Evolutionary conservation across 2,888 invertebrate species (phyloP), one percentile per base, ranked within the genome.

Genomic region (Calameuta pallipes): DNA sequence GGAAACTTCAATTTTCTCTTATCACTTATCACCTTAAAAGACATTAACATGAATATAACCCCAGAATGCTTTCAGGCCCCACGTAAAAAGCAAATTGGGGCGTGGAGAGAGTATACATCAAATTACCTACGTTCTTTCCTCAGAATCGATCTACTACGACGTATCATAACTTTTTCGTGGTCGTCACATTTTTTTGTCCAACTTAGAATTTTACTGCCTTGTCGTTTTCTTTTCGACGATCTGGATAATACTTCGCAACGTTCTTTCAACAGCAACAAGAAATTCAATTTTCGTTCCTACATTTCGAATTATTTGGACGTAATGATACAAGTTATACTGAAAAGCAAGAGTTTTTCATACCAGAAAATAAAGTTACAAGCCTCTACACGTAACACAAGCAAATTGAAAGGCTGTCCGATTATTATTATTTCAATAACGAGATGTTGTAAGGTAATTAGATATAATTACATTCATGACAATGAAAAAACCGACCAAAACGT

Each of bases 11-110:
- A 79, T 76, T 35, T 23, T 56, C 76, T 71, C 11, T 74, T 76
- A 35, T 76, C n/a, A 35, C 70, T 80, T 81, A 81, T 81, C 81
- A 81, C 80, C 81, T 82, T 76, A 80, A 79, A 83, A 81, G 81
- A 86, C 86, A 88, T 85, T 88, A 86, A 86, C 85, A 87, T 85
- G 85, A 86, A 87, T 89, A 86, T 86, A 84, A 88, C 87, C 89
- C 90, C 89, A 89, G 83, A 85, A 82, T 89, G 90, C 90, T 90
- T 89, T 85, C 84, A 89, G 86, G 87, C 88, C 87, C 89, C 86
- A 79, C 82, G 79, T 80, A 86, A 78, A 90, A 89, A 90, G 89
- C 89, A 90, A 87, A 84, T 85, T 90, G 88, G 89, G 89, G 76
- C 73, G 71, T 31, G 75, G 75, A 87, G 89, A 89, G 76, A 85